phyloP scores from a whole-genome alignment of 2,797 vertebrate species.

The Pseudochaenichthys georgianus region DNA sequence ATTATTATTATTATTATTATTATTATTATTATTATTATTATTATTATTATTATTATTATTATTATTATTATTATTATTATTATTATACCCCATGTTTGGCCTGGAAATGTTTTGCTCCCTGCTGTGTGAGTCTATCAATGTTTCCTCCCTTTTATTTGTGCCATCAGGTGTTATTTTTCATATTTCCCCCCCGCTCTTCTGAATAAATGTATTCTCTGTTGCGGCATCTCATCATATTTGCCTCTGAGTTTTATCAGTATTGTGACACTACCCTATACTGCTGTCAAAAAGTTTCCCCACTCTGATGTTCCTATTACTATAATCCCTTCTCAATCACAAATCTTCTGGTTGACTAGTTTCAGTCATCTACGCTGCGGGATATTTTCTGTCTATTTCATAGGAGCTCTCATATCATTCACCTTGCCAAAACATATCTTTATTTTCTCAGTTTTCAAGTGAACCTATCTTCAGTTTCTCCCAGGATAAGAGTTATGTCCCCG shows the following conservation, averaged over 20 bases:
- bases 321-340: not conserved
- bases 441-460: not conserved
- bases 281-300: not conserved
- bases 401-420: constrained; percentile 15
- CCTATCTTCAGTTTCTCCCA: too few species aligned
- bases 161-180: constrained; percentile 8
- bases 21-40: too few species aligned
- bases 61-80: too few species aligned
- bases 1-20: too few species aligned
- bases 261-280: not conserved
- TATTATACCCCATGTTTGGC: constrained; percentile 30
- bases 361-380: not conserved
- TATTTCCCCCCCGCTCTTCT: not conserved
- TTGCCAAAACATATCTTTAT: constrained; percentile 3
- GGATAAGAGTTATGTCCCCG: too few species aligned
- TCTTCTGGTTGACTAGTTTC: constrained; percentile 1
- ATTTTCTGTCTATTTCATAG: not conserved
- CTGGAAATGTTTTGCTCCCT: constrained; percentile 7
- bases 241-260: not conserved
- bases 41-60: too few species aligned
- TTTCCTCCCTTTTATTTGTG: not conserved
- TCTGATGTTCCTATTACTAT: constrained; percentile 1
- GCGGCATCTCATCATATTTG: not conserved
- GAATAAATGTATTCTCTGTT: not conserved
- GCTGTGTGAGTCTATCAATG: not conserved